Evolutionary conservation across 2,113 vertebrate species (phyloP), one percentile per base, ranked within the genome.

Genomic region (Rhynchomys soricoides): DNA sequence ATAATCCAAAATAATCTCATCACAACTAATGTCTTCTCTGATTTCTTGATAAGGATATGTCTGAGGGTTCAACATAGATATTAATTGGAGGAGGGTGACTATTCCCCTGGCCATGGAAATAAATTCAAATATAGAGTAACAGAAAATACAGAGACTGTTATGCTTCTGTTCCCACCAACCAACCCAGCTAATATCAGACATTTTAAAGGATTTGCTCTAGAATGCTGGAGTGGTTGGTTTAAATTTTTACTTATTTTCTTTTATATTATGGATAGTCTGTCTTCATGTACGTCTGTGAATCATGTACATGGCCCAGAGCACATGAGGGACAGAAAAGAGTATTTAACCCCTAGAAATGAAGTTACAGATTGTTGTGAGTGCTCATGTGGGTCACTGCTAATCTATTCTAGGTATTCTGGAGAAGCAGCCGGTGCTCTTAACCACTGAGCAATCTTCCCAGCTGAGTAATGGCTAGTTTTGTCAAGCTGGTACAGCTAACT

Each of bases 111-210:
- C 5, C 52, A 68, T 3, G 59, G 13, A 94, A 78, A 57, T 13
- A 93, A 89, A 81, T 88, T 19, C 24, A 73, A 70, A 91, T 82
- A 73, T 29, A 86, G 34, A 95, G 21, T 50, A n/a, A 55, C 73
- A 11, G 91, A 82, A 21, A 81, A 50, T 68, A 10, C 8, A 64
- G 5, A 22, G 5, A n/a, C 43, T 86, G 0, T 86, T 37, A 45
- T 48, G 50, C 77, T 75, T 94, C 57, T 94, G 1, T 68, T 6
- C 31, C 37, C 19, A 90, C 85, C 52, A 87, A 40, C 66, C 81
- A 86, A 77, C 64, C 34, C 81, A 66, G 0, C 7, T 4, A 34
- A 73, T 5, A 66, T 7, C 31, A 86, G 55, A 31, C 45, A 52
- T 82, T 81, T 13, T 79, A 64, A 1, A 95, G 17, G 2, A 17